Conservation (phyloP, 2,113 vertebrate species). For the Podarcis raffonei region DNA sequence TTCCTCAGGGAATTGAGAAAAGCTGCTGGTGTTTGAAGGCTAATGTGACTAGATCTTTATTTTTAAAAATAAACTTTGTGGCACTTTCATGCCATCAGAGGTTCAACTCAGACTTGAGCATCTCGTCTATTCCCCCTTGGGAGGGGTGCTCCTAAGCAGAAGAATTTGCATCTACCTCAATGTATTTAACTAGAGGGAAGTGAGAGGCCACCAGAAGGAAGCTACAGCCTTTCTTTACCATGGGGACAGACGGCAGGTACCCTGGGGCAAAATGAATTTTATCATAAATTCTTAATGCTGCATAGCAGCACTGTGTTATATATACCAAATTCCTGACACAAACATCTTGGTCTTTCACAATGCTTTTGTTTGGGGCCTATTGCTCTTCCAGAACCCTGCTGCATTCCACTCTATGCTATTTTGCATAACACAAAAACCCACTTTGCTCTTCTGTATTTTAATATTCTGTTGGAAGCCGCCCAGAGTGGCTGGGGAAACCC, state of each 20-base stretch:
- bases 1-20: not conserved
- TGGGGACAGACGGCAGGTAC: not conserved
- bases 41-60: too few species aligned
- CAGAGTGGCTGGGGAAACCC: too few species aligned
- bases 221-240: not conserved
- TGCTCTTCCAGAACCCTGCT: not conserved
- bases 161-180: too few species aligned
- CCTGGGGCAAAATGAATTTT: not conserved
- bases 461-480: too few species aligned
- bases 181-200: not conserved
- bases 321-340: not conserved
- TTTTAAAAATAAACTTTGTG: not conserved
- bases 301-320: not conserved
- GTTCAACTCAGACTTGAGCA: not conserved
- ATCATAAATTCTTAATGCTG: not conserved
- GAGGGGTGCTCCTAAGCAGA: too few species aligned
- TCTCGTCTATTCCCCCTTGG: not conserved
- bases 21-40: too few species aligned
- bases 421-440: not conserved
- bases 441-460: not conserved
- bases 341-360: not conserved
- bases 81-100: not conserved
- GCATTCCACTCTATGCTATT: not conserved
- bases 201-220: not conserved
- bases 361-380: not conserved